Conservation (phyloP, 1,140 invertebrate genomes). For the Papilio aristodemus region DNA sequence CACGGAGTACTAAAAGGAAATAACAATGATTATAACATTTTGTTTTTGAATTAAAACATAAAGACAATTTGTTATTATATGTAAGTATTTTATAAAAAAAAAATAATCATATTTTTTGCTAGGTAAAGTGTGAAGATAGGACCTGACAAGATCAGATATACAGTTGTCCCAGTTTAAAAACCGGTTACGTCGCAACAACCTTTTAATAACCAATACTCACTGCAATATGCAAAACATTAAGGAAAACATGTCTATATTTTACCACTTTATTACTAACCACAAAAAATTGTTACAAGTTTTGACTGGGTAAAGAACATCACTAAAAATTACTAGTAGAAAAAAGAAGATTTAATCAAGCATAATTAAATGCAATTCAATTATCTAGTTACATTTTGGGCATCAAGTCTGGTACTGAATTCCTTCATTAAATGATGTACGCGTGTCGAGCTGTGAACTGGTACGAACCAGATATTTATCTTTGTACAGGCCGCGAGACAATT, state of each 20-base stretch:
- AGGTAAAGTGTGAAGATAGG: background rate
- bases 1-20: too few species aligned
- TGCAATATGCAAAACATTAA: background rate
- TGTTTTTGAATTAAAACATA: too few species aligned
- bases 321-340: background rate
- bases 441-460: constrained; percentile 36
- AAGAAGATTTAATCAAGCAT: constrained; percentile 32
- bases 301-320: too few species aligned
- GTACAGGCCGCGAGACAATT: constrained; percentile 31
- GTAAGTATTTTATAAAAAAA: too few species aligned
- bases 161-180: constrained; percentile 12
- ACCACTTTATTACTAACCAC: too few species aligned
- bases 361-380: constrained; percentile 47
- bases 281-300: too few species aligned
- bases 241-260: background rate
- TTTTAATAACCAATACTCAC: background rate
- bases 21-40: too few species aligned
- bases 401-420: constrained; percentile 42
- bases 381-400: constrained; percentile 48
- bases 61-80: too few species aligned
- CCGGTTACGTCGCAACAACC: background rate
- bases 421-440: constrained; percentile 34
- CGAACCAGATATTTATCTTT: constrained; percentile 39
- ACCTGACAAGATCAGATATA: background rate
- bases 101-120: background rate